A percentile compares a stretch with the other conserved stretches of the same genome.
Conservation (phyloP, 2,888 invertebrate species). For the Lutraria lutraria region DNA sequence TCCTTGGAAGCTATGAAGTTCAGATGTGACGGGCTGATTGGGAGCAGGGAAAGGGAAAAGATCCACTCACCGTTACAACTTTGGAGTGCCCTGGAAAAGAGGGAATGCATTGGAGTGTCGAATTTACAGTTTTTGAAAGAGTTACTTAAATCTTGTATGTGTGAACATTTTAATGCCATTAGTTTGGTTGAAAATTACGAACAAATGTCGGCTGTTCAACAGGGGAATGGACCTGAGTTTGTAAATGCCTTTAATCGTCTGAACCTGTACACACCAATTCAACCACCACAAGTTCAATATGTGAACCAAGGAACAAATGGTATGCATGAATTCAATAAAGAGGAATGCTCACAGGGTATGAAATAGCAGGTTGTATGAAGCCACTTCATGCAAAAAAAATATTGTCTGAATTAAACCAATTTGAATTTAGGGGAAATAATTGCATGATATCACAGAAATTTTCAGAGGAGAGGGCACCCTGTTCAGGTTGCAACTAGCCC, state of each 20-base stretch:
- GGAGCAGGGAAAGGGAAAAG: conserved; percentile 48
- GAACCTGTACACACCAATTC: background rate
- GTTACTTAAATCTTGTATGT: conserved; percentile 42
- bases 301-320: background rate
- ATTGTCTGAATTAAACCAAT: too few relatives aligned
- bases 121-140: conserved; percentile 48
- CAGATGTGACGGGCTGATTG: conserved; percentile 43
- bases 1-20: conserved; percentile 51
- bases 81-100: conserved; percentile 53
- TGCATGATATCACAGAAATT: too few relatives aligned
- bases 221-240: background rate
- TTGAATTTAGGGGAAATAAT: too few relatives aligned
- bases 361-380: too few relatives aligned
- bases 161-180: conserved; percentile 26
- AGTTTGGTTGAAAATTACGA: conserved; percentile 46
- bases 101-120: conserved; percentile 36
- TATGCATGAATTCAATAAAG: background rate
- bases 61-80: conserved; percentile 39
- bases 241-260: background rate
- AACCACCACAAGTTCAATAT: background rate
- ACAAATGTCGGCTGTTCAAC: background rate
- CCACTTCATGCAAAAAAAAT: too few relatives aligned
- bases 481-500: too few relatives aligned
- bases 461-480: too few relatives aligned
- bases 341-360: background rate